A percentile compares a stretch with the other conserved stretches of the same genome.
phyloP scores from a whole-genome alignment of 2,113 vertebrate species.

The Tringa solitaria region DNA sequence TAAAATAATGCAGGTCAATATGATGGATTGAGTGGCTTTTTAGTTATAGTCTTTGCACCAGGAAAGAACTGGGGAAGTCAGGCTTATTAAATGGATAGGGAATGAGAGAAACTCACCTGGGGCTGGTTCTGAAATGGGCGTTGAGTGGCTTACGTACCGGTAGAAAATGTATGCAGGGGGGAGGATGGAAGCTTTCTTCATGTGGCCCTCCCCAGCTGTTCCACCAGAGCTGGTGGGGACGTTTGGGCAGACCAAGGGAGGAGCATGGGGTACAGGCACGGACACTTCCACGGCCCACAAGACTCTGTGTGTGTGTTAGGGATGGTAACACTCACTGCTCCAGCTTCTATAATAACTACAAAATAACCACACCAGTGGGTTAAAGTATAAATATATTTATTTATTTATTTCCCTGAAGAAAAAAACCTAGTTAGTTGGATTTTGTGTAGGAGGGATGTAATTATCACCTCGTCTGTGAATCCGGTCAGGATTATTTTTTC shows the following conservation, averaged over 20 bases:
- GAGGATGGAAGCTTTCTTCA: background rate
- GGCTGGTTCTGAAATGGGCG: background rate
- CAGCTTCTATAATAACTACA: background rate
- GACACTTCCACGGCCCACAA: fast-evolving
- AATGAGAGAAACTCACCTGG: conserved; percentile 17
- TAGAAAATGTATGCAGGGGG: background rate
- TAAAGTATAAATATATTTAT: background rate
- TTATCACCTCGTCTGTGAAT: conserved; percentile 27
- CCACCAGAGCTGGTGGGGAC: background rate
- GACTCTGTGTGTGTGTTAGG: background rate
- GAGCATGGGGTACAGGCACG: background rate
- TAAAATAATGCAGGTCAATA: conserved; percentile 1
- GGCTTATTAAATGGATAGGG: conserved; percentile 54
- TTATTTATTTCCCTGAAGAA: background rate
- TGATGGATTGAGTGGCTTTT: background rate
- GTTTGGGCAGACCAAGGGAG: background rate
- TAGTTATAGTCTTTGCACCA: conserved; percentile 42
- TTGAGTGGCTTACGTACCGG: background rate
- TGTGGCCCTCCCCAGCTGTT: background rate
- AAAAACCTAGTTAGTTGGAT: background rate
- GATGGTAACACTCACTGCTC: background rate
- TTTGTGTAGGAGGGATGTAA: conserved; percentile 16
- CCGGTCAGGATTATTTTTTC: conserved; percentile 22
- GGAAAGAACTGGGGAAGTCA: conserved; percentile 32
- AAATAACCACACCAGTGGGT: background rate